A percentile compares a stretch with the other conserved stretches of the same genome.
Conservation (phyloP, 2,888 invertebrate genomes). For the Bellardia pandia region DNA sequence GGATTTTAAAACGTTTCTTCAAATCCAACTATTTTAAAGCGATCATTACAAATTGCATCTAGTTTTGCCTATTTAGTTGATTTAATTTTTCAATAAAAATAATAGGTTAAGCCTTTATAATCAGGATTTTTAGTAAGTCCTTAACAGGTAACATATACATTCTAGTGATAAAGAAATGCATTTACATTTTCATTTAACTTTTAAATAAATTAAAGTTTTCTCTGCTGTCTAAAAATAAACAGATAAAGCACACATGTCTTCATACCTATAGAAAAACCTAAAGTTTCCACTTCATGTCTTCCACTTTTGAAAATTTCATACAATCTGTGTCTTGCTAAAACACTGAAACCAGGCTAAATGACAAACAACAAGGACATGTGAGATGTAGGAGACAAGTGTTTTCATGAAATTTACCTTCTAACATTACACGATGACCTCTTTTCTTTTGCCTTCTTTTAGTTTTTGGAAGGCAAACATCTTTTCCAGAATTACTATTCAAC, state of each 20-base stretch:
- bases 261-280: neutral
- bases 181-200: conserved; percentile 3
- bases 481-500: conserved; percentile 42
- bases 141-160: too few species aligned
- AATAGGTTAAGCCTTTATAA: too few species aligned
- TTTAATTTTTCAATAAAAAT: too few species aligned
- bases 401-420: conserved; percentile 54
- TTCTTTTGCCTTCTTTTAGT: conserved; percentile 12
- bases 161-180: neutral
- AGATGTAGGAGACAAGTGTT: conserved; percentile 55
- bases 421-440: conserved; percentile 53
- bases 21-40: too few species aligned
- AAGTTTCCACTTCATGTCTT: conserved; percentile 57
- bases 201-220: neutral
- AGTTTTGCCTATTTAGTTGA: too few species aligned
- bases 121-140: too few species aligned
- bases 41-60: too few species aligned
- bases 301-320: conserved; percentile 35
- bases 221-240: neutral
- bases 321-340: neutral
- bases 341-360: neutral
- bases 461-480: conserved; percentile 44
- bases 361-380: conserved; percentile 51
- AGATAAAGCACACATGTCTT: neutral
- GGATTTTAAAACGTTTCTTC: too few species aligned